These are phyloP conservation scores for Tyria jacobaeae DNA, from an alignment of 2,888 invertebrate species.

Conservation along the genomic window DNA sequence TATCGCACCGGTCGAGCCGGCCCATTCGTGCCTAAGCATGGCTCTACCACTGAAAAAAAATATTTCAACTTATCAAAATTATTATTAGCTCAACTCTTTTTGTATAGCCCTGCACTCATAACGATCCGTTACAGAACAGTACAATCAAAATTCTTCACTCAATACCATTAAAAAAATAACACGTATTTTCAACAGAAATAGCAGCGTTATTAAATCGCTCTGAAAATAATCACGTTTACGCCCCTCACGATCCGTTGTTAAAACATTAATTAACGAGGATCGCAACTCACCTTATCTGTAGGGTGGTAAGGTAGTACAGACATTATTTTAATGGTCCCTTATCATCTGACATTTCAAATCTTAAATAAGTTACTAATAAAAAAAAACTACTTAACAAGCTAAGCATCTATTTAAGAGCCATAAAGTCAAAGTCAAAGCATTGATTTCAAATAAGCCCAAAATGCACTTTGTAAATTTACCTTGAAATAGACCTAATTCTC, in stretches of 20 bases:
- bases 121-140: background rate
- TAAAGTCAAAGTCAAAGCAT: too few relatives aligned
- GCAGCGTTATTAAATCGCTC: conserved; percentile 34
- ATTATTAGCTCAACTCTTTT: background rate
- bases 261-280: conserved; percentile 48
- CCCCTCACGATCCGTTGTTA: conserved; percentile 26
- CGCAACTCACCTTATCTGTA: conserved; percentile 17
- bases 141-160: background rate
- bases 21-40: too few relatives aligned
- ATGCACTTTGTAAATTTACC: too few relatives aligned
- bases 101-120: background rate
- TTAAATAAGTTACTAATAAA: too few relatives aligned
- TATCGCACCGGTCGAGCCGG: too few relatives aligned
- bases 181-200: conserved; percentile 1
- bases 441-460: too few relatives aligned
- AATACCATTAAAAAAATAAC: conserved; percentile 1
- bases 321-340: conserved; percentile 7
- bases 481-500: too few relatives aligned
- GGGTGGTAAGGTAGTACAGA: background rate
- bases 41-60: too few relatives aligned
- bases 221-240: conserved; percentile 22
- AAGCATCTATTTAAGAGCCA: too few relatives aligned
- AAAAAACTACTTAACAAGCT: too few relatives aligned
- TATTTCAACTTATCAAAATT: background rate
- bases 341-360: too few relatives aligned